Percentiles rank a stretch among this genome's conserved stretches.
phyloP scores from a whole-genome alignment of 2,113 vertebrate genomes.

The Ellobius talpinus region DNA sequence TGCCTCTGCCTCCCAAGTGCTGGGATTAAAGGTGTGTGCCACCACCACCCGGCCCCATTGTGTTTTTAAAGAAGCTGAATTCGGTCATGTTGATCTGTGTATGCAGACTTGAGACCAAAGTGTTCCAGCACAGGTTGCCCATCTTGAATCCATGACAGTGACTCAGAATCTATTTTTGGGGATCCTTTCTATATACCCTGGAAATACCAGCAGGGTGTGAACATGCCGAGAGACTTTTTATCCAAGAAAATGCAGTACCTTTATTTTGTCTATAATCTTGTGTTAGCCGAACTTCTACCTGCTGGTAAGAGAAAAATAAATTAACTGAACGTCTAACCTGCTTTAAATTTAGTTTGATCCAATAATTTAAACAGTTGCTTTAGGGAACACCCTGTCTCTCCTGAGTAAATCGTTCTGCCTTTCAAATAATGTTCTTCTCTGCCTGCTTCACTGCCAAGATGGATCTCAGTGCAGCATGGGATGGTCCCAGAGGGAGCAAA shows the following conservation, averaged over 20 bases:
- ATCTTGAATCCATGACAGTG: conserved; percentile 22
- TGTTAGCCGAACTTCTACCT: conserved; percentile 69
- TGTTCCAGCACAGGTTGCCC: neutral
- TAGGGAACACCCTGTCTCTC: conserved; percentile 73
- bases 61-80: neutral
- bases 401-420: conserved; percentile 48
- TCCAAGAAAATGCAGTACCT: conserved; percentile 64
- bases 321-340: conserved; percentile 74
- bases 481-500: accelerated
- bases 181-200: neutral
- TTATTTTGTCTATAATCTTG: conserved; percentile 73
- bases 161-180: conserved; percentile 55
- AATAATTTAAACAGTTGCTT: conserved; percentile 71
- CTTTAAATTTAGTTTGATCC: conserved; percentile 80
- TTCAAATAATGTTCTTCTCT: conserved; percentile 46
- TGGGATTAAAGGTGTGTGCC: too few species aligned
- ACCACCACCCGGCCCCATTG: too few species aligned
- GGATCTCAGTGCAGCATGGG: neutral
- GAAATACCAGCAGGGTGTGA: conserved; percentile 35
- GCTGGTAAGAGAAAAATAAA: conserved; percentile 81
- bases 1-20: too few species aligned
- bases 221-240: conserved; percentile 64
- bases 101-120: neutral
- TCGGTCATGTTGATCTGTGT: neutral
- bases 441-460: accelerated